These are phyloP conservation scores for Meloidogyne hapla DNA, from an alignment of 1,140 invertebrate genomes.

Conservation along the genomic window DNA sequence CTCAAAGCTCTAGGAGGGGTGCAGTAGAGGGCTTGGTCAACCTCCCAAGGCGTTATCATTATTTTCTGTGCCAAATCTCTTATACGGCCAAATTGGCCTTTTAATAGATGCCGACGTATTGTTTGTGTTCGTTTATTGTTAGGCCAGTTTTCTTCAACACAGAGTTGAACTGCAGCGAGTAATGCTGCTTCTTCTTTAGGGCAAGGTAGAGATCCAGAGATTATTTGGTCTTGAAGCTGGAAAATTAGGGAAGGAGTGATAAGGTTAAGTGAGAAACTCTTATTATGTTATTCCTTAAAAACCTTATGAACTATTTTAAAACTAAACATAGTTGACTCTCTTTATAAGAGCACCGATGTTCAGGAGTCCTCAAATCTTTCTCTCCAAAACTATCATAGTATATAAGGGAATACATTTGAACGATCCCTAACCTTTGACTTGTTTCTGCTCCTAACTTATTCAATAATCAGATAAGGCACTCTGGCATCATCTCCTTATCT, in stretches of 20 bases:
- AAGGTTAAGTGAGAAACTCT: constrained; percentile 33
- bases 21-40: constrained; percentile 60
- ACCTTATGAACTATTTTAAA: too few relatives aligned
- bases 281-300: too few relatives aligned
- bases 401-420: too few relatives aligned
- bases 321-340: too few relatives aligned
- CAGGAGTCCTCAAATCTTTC: too few relatives aligned
- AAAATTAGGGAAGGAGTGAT: constrained; percentile 39
- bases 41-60: constrained; percentile 63
- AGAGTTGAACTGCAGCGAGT: constrained; percentile 72
- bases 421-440: too few relatives aligned
- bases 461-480: too few relatives aligned
- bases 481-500: too few relatives aligned
- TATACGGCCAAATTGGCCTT: constrained; percentile 65
- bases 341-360: too few relatives aligned
- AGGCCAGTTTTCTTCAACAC: constrained; percentile 73
- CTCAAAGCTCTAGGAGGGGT: constrained; percentile 48
- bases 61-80: constrained; percentile 62
- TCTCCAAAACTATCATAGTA: too few relatives aligned
- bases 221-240: constrained; percentile 72
- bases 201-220: constrained; percentile 72
- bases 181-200: constrained; percentile 74
- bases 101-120: constrained; percentile 58
- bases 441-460: too few relatives aligned
- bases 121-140: constrained; percentile 63